These are phyloP conservation scores for Rutpela maculata DNA, from an alignment of 2,888 invertebrate species.

Conservation along the genomic window DNA sequence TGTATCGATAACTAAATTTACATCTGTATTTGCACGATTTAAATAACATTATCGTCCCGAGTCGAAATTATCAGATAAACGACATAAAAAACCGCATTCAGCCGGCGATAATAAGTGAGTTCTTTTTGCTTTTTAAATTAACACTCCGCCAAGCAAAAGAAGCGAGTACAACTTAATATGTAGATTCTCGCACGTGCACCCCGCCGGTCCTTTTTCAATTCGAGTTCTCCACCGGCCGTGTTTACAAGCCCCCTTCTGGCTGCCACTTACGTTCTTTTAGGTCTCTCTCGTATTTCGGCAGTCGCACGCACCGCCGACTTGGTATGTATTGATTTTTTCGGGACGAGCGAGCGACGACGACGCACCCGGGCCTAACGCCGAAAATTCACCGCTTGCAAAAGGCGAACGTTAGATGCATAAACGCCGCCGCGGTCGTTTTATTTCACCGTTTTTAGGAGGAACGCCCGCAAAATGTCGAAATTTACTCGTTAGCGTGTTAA, in stretches of 20 bases:
- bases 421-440: background rate
- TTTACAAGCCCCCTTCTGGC: background rate
- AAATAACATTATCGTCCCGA: conserved; percentile 13
- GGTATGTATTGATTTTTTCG: conserved; percentile 45
- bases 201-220: conserved; percentile 29
- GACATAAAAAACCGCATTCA: conserved; percentile 30
- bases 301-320: conserved; percentile 44
- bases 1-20: conserved; percentile 20
- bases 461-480: background rate
- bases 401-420: conserved; percentile 12
- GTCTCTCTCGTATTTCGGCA: conserved; percentile 32
- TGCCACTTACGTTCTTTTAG: conserved; percentile 26
- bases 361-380: conserved; percentile 36
- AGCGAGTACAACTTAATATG: conserved; percentile 25
- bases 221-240: conserved; percentile 21
- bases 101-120: conserved; percentile 1
- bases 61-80: conserved; percentile 30
- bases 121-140: conserved; percentile 22
- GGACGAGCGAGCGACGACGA: conserved; percentile 5
- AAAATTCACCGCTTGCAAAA: conserved; percentile 31
- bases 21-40: conserved; percentile 29
- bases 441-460: background rate
- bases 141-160: conserved; percentile 13
- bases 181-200: conserved; percentile 32
- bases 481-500: background rate